phyloP scores from a whole-genome alignment of 2,113 vertebrate genomes.

The Prinia subflava region DNA sequence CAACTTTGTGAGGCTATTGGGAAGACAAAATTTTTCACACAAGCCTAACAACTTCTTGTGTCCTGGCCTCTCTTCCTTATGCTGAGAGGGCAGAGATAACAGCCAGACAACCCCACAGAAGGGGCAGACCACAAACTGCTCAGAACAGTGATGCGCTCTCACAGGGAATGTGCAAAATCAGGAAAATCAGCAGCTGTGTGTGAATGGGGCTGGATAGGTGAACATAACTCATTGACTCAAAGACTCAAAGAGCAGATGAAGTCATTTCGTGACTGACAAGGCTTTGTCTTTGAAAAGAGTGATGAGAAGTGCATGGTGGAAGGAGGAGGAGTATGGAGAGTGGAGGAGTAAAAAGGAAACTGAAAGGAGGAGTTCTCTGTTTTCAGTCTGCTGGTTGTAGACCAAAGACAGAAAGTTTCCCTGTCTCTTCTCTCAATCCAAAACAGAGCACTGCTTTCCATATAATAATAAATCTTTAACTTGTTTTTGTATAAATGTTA shows the following conservation, averaged over 20 bases:
- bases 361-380: not conserved
- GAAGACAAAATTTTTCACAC: not conserved
- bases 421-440: not conserved
- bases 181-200: fast-evolving
- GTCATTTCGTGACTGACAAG: not conserved
- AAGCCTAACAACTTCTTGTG: not conserved
- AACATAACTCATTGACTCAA: not conserved
- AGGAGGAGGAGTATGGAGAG: not conserved
- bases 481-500: not conserved
- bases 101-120: not conserved
- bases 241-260: not conserved
- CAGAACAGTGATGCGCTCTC: fast-evolving
- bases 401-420: not conserved
- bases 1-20: not conserved
- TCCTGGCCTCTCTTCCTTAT: not conserved
- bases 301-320: not conserved
- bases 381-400: not conserved
- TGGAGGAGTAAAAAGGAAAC: not conserved
- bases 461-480: not conserved
- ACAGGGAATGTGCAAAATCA: not conserved
- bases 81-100: not conserved
- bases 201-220: not conserved
- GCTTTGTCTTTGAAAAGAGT: not conserved
- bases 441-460: not conserved
- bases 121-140: not conserved